Evolutionary conservation across 2,888 invertebrate genomes (phyloP).

Genomic region (Uropetala carovei): DNA sequence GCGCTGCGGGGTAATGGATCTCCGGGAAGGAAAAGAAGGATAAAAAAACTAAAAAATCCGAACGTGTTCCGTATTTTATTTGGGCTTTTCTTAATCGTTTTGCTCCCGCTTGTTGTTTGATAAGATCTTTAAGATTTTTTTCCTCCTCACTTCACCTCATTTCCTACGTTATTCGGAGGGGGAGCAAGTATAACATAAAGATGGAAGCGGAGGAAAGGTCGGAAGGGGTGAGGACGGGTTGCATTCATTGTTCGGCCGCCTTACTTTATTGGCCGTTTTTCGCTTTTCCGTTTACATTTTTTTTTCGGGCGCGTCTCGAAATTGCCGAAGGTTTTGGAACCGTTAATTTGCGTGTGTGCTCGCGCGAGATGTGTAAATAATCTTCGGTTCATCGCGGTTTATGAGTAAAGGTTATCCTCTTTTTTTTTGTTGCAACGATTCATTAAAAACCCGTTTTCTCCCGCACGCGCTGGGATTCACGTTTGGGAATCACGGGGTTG

Average conservation of each 20-base stretch:
- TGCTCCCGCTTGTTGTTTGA: constrained; percentile 42
- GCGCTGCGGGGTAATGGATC: constrained; percentile 36
- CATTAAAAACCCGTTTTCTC: not conserved
- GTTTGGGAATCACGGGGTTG: not conserved
- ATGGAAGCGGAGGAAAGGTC: not conserved
- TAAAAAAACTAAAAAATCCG: not conserved
- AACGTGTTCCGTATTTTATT: not conserved
- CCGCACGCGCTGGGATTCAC: not conserved
- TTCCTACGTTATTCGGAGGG: not conserved
- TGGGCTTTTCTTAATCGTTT: constrained; percentile 57
- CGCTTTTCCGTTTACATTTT: not conserved
- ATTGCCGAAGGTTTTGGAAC: not conserved
- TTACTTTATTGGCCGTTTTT: not conserved
- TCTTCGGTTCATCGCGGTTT: not conserved
- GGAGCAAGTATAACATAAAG: not conserved
- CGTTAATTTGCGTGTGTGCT: not conserved
- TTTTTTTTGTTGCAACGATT: not conserved
- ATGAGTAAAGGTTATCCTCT: not conserved
- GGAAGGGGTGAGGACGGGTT: not conserved
- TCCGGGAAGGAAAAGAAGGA: not conserved
- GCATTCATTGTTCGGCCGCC: not conserved
- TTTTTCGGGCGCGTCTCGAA: not conserved
- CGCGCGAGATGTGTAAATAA: not conserved
- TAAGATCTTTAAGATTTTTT: constrained; percentile 33
- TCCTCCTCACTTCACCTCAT: constrained; percentile 17